These are phyloP conservation scores for Mus caroli DNA, from an alignment of 2,797 vertebrate species.

Conservation along the genomic window DNA sequence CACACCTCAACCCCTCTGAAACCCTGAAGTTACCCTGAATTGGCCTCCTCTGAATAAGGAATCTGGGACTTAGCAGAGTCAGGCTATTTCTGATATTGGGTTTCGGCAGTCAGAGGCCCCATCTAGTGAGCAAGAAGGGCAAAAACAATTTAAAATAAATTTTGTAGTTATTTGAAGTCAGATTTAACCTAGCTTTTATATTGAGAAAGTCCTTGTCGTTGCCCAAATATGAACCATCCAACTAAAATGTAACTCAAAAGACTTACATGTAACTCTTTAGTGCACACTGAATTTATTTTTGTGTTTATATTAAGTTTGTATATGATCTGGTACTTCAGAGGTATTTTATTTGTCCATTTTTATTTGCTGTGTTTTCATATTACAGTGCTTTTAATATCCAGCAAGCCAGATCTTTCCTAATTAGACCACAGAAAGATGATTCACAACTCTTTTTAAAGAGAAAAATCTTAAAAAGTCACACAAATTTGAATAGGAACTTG, in stretches of 20 bases:
- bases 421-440: conserved; percentile 1
- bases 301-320: not conserved
- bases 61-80: not conserved
- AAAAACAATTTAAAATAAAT: conserved; percentile 52
- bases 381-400: conserved; percentile 15
- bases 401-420: not conserved
- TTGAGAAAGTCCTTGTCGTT: conserved; percentile 20
- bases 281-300: not conserved
- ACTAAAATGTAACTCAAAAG: not conserved
- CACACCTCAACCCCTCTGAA: not conserved
- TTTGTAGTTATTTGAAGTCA: not conserved
- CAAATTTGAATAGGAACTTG: conserved; percentile 23
- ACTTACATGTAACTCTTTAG: conserved; percentile 21
- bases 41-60: not conserved
- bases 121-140: conserved; percentile 79
- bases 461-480: conserved; percentile 19
- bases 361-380: not conserved
- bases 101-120: conserved; percentile 74
- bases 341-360: conserved; percentile 13
- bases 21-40: not conserved
- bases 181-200: conserved; percentile 44
- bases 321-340: conserved; percentile 33
- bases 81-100: conserved; percentile 54
- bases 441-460: not conserved
- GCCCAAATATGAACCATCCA: not conserved